Conservation (phyloP, 2,888 invertebrate genomes). For the Spodoptera picta region DNA sequence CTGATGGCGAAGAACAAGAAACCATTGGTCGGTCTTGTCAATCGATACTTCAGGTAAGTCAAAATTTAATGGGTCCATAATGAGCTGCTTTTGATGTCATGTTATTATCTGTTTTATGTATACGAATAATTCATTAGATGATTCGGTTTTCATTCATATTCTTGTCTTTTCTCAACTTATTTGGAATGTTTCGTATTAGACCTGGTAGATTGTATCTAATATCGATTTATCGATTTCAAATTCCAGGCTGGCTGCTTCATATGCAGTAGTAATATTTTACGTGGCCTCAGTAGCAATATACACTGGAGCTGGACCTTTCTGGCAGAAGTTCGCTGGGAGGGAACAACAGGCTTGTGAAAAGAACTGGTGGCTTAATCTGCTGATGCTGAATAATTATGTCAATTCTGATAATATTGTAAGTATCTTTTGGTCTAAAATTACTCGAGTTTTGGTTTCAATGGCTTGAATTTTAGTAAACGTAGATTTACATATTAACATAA, state of each 20-base stretch:
- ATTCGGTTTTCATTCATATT: too few species aligned
- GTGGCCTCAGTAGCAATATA: constrained; percentile 22
- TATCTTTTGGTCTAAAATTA: neutral
- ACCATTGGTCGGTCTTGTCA: constrained; percentile 16
- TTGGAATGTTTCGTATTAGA: too few species aligned
- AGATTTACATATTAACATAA: too few species aligned
- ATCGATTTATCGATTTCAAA: neutral
- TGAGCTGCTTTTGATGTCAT: too few species aligned
- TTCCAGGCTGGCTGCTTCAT: constrained; percentile 24
- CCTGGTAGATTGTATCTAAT: neutral
- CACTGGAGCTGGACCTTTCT: constrained; percentile 34
- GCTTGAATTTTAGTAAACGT: too few species aligned
- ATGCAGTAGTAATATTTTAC: constrained; percentile 34
- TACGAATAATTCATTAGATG: too few species aligned
- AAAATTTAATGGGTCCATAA: too few species aligned
- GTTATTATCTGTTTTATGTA: too few species aligned
- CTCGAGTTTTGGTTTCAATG: neutral
- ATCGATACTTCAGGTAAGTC: constrained; percentile 36
- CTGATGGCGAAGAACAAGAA: constrained; percentile 37
- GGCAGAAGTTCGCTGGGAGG: constrained; percentile 19
- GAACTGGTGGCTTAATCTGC: constrained; percentile 27
- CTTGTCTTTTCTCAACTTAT: too few species aligned
- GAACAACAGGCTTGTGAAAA: constrained; percentile 31
- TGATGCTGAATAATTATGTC: constrained; percentile 43
- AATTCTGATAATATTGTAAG: constrained; percentile 42